Evolutionary conservation across 2,888 invertebrate species (phyloP).

Genomic region (Caenorhabditis sinica): DNA sequence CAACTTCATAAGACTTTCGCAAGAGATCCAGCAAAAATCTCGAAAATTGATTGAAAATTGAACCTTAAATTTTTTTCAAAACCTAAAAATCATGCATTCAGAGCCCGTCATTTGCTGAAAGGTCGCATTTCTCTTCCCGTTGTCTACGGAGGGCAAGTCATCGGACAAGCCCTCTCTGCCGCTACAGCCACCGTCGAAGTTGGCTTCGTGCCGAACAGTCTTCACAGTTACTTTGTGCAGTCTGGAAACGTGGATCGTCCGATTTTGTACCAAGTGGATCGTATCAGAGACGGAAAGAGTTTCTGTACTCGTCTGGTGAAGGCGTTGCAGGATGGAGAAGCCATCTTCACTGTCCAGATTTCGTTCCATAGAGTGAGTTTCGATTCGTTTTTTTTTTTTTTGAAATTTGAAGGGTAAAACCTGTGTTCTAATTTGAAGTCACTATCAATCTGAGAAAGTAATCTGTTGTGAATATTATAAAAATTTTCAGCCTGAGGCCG

Average conservation of each 20-base stretch:
- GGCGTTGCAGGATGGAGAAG: slow-evolving; percentile 84
- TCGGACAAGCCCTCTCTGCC: slow-evolving; percentile 83
- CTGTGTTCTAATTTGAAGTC: no score
- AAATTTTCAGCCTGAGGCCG: slow-evolving; percentile 75
- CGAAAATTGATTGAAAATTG: no score
- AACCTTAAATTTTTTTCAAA: no score
- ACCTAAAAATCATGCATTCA: slow-evolving; percentile 66
- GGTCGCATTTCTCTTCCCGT: slow-evolving; percentile 76
- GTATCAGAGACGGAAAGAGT: slow-evolving; percentile 84
- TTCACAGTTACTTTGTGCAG: slow-evolving; percentile 85
- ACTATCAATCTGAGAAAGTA: no score
- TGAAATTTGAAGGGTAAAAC: not conserved
- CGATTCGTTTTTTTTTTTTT: not conserved
- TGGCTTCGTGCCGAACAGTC: slow-evolving; percentile 84
- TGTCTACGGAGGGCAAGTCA: slow-evolving; percentile 84
- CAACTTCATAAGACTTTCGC: no score
- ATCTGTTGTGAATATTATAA: no score
- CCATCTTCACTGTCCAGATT: slow-evolving; percentile 84
- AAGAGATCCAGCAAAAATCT: not conserved
- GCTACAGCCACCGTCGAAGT: slow-evolving; percentile 84
- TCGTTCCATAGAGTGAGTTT: slow-evolving; percentile 77
- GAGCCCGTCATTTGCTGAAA: slow-evolving; percentile 78
- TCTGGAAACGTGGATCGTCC: slow-evolving; percentile 82
- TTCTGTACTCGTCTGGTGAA: slow-evolving; percentile 84
- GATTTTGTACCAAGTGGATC: slow-evolving; percentile 84